These are phyloP conservation scores for Drosophila ezoana DNA, from an alignment of 2,888 invertebrate species.

Conservation along the genomic window DNA sequence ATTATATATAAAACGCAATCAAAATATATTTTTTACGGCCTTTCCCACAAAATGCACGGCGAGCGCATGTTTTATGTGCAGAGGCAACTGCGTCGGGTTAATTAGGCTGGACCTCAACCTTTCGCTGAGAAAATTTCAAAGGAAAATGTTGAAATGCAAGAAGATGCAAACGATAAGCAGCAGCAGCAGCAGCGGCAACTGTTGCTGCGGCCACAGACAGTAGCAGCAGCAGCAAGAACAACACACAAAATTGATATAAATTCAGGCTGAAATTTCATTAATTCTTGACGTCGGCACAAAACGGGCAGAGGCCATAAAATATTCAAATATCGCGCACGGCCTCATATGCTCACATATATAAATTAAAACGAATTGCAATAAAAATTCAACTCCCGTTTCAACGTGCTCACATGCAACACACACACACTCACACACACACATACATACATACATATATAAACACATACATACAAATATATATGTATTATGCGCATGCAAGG, in stretches of 20 bases:
- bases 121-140: slow-evolving; percentile 66
- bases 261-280: slow-evolving; percentile 59
- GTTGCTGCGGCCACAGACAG: slow-evolving; percentile 8
- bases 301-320: slow-evolving; percentile 46
- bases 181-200: slow-evolving; percentile 21
- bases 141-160: slow-evolving; percentile 62
- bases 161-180: slow-evolving; percentile 33
- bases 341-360: slow-evolving; percentile 38
- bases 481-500: slow-evolving; percentile 41
- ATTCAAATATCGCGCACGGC: slow-evolving; percentile 55
- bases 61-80: slow-evolving; percentile 59
- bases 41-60: slow-evolving; percentile 59
- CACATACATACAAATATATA: slow-evolving; percentile 6
- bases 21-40: slow-evolving; percentile 58
- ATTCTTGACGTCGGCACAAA: slow-evolving; percentile 40
- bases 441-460: not conserved
- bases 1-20: slow-evolving; percentile 54
- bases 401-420: slow-evolving; percentile 26
- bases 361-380: slow-evolving; percentile 75
- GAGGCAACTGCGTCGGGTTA: slow-evolving; percentile 63
- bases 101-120: slow-evolving; percentile 61
- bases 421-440: not conserved
- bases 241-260: slow-evolving; percentile 49
- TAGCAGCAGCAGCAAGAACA: not conserved
- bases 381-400: slow-evolving; percentile 76